Evolutionary conservation across 2,888 invertebrate genomes (phyloP).

Genomic region (Lamellibrachia columna): DNA sequence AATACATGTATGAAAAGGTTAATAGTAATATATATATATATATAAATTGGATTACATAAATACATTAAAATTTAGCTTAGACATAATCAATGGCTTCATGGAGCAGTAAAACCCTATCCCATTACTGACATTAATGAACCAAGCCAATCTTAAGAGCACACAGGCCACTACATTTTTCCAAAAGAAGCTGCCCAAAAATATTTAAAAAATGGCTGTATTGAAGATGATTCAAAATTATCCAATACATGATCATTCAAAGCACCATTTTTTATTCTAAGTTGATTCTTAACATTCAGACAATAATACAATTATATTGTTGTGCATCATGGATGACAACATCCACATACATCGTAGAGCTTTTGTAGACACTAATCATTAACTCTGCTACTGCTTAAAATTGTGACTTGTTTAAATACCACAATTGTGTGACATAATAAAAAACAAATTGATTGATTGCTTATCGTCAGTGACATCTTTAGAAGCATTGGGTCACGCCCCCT

Average conservation of each 20-base stretch:
- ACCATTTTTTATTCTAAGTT: neutral
- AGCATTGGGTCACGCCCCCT: too few species aligned
- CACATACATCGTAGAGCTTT: neutral
- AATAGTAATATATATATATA: too few species aligned
- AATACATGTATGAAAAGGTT: too few species aligned
- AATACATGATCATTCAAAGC: neutral
- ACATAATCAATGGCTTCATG: too few species aligned
- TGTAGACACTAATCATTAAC: neutral
- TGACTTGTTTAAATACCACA: neutral
- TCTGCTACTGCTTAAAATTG: neutral
- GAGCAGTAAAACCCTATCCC: too few species aligned
- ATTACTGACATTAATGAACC: too few species aligned
- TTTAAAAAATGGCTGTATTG: neutral
- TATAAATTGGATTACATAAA: too few species aligned
- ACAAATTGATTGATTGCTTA: too few species aligned
- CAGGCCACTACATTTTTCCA: neutral
- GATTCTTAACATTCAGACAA: neutral
- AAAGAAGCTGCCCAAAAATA: neutral
- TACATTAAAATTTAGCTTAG: too few species aligned
- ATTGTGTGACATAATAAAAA: too few species aligned
- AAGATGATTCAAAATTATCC: neutral
- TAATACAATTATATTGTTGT: neutral
- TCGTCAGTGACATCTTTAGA: too few species aligned
- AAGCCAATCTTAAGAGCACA: too few species aligned
- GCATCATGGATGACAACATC: neutral